A percentile compares a stretch with the other conserved stretches of the same genome.
These are phyloP conservation scores for Columbina picui DNA, from an alignment of 2,113 vertebrate species.

Conservation along the genomic window DNA sequence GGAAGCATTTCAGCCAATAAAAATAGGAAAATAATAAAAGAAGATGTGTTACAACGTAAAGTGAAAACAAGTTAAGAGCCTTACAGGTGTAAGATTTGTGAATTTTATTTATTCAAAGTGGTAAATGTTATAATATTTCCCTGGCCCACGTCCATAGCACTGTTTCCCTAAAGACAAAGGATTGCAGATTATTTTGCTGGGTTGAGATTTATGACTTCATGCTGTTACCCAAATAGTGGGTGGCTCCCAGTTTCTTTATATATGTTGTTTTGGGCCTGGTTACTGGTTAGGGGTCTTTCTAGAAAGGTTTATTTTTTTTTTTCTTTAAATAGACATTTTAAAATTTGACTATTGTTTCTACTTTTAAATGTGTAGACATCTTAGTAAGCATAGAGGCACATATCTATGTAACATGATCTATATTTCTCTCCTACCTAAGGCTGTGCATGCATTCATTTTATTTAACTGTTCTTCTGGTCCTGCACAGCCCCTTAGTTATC, in stretches of 20 bases:
- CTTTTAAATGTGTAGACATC: neutral
- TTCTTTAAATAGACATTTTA: neutral
- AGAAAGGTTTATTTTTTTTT: neutral
- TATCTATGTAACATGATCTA: neutral
- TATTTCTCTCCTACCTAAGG: neutral
- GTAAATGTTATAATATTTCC: neutral
- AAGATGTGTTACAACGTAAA: neutral
- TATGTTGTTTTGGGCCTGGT: neutral
- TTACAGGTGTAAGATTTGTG: neutral
- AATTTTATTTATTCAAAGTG: neutral
- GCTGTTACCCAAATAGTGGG: neutral
- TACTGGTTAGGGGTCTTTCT: neutral
- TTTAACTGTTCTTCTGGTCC: neutral
- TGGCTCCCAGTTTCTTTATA: neutral
- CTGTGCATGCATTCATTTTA: neutral
- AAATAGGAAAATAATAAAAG: neutral
- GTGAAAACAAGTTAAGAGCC: neutral
- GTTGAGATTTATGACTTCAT: constrained; percentile 50
- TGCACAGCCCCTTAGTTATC: neutral
- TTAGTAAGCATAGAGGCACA: neutral
- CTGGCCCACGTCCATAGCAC: neutral
- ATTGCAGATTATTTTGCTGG: constrained; percentile 18
- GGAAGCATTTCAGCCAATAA: neutral
- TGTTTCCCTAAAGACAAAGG: constrained; percentile 40
- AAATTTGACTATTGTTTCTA: neutral